These are phyloP conservation scores for Holotrichia oblita DNA, from an alignment of 1,140 invertebrate species.

Conservation along the genomic window DNA sequence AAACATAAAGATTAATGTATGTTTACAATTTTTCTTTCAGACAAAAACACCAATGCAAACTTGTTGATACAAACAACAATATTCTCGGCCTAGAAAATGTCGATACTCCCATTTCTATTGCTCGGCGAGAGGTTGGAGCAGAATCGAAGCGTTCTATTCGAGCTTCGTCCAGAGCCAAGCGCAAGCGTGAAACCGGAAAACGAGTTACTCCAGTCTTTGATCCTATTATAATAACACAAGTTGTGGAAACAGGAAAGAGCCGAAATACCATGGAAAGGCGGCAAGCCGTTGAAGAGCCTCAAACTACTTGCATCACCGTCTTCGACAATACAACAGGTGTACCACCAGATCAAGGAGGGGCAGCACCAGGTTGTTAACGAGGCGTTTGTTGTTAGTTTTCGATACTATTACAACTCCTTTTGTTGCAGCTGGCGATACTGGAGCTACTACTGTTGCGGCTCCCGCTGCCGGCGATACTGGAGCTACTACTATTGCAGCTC, in stretches of 20 bases:
- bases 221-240: constrained; percentile 6
- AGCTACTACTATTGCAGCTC: not conserved
- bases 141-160: not conserved
- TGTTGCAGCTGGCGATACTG: not conserved
- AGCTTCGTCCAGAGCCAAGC: not conserved
- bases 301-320: not conserved
- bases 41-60: not conserved
- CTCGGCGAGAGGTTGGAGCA: not conserved
- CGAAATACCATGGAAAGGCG: not conserved
- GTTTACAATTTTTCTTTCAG: not conserved
- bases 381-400: not conserved
- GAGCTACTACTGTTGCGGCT: not conserved
- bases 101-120: not conserved
- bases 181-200: not conserved
- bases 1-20: no score
- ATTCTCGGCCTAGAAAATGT: not conserved
- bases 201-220: not conserved
- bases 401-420: not conserved
- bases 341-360: not conserved
- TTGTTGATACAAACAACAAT: not conserved
- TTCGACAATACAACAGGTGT: not conserved
- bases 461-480: not conserved
- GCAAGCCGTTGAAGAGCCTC: not conserved
- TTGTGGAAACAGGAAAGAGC: not conserved
- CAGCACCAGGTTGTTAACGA: not conserved